Base-by-base conservation (phyloP, 2,888 invertebrate genomes). In the Oasisia sp. region DNA sequence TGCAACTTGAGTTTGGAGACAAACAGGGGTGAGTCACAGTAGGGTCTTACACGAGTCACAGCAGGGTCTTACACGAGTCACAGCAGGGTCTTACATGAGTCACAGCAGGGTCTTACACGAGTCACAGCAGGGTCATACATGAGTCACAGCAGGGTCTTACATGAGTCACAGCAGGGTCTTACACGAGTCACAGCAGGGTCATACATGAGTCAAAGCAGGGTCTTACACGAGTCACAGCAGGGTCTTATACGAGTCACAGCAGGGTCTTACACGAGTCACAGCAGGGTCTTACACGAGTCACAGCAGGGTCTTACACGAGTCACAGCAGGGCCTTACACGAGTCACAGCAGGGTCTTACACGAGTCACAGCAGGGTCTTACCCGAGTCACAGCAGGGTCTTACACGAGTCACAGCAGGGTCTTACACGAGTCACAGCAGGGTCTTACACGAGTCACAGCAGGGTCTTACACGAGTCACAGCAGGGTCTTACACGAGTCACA, bases 1-100 rank as follows among this genome's bases (percentile, higher is more conserved):
- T 99, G 9, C 97, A 97, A 94, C 96, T 97, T 92, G 97, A 97
- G 94, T 98, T 98, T 96, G 98, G 98, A 95, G 98, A 98, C 92
- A 98, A 99, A 97, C 98, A 98, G 95, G 98, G 98, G 98, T 98
- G 97, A 96, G 96, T 92, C 74, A 0, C 27, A 74, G 50, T 45
- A 7, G 7, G 14, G 5, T 0, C 19, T 38, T 38, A 32, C 7
- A n/a, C 1, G 19, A 12, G 32, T 90, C 38, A 38, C n/a, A n/a
- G n/a, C 38, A 38, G 38, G 38, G 38, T 38, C 38, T 38, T 1
- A 38, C 38, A 1, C 38, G 38, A 38, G 38, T 38, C 38, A 38
- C n/a, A n/a, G n/a, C 38, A 38, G 38, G 38, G 38, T 38, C 38
- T 38, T 1, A 38, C 38, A 1, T 98, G 97, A 96, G 96, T 92